Base-by-base conservation (phyloP, 2,113 vertebrate species). In the Paedocypris sp. region DNA sequence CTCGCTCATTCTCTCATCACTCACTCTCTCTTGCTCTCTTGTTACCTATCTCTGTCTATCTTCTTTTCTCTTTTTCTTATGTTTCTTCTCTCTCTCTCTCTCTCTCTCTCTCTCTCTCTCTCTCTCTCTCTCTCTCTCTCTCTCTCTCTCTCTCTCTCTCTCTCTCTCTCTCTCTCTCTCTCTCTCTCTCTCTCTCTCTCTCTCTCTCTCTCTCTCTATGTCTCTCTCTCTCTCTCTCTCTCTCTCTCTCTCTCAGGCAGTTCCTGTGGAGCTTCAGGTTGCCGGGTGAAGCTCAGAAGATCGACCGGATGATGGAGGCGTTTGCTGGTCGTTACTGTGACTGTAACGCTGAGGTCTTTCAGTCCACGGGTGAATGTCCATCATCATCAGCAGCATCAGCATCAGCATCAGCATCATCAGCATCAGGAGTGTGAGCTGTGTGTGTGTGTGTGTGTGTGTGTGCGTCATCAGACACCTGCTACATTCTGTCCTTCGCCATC, bases 261-360 rank as follows among this genome's bases (percentile, higher is more conserved):
- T 98, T 98, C 62, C 74, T 98, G n/a, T 94, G 92, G 91, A 97
- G 91, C 66, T 98, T 98, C 72, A 88, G 94, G 33, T 83, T 98
- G 52, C 94, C 94, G 0, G 94, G 93, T 0, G 94, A 98, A 65
- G 93, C 94, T 0, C 94, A 98, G 83, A 97, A 98, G 82, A 98
- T 98, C 1, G 94, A 97, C 61, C 83, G 94, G 6, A 97, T 97
- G 91, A 98, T 98, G 93, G 94, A 98, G 51, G 78, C 89, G 2
- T 98, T 98, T 13, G 93, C 94, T 12, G 80, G 68, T 0, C 84
- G 91, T 32, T 98, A 98, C 78, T 98, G 93, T 39, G 79, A 89
- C 62, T 96, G 93, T 68, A 98, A 97, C 72, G 60, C 77, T 0
- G 66, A 77, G 0, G 88, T 94, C 66, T 98, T 98, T 79, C 90